phyloP scores from a whole-genome alignment of 2,888 invertebrate genomes.

The Agrenia bidenticulata region DNA sequence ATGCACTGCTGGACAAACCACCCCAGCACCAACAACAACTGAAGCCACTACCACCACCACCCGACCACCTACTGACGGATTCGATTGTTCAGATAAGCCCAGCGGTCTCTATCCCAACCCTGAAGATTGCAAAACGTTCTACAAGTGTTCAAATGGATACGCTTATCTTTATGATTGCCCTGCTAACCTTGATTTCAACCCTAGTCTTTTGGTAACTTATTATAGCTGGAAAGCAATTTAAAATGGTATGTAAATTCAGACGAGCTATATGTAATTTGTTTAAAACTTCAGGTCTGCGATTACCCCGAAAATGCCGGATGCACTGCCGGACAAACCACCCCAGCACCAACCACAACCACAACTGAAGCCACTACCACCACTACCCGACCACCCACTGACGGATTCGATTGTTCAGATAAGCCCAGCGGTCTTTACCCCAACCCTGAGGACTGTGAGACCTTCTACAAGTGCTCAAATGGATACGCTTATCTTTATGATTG shows the following conservation, averaged over 20 bases:
- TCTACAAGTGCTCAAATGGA: constrained; percentile 60
- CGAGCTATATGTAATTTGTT: no score
- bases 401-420: constrained; percentile 9
- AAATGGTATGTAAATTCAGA: no score
- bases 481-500: constrained; percentile 60
- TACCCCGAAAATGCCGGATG: constrained; percentile 41
- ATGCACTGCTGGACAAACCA: constrained; percentile 19
- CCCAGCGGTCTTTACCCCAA: constrained; percentile 59
- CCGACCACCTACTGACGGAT: constrained; percentile 5
- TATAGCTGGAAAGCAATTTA: neutral
- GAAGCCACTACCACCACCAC: constrained; percentile 1
- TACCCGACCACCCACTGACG: constrained; percentile 16
- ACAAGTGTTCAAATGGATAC: constrained; percentile 56
- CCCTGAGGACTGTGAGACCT: constrained; percentile 57
- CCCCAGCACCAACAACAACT: neutral
- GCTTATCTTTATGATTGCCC: constrained; percentile 37
- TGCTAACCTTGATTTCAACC: constrained; percentile 37
- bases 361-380: constrained; percentile 3
- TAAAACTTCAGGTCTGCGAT: constrained; percentile 37
- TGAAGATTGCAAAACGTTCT: constrained; percentile 59
- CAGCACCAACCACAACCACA: constrained; percentile 11
- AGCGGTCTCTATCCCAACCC: constrained; percentile 59
- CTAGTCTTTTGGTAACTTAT: constrained; percentile 17
- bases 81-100: constrained; percentile 26
- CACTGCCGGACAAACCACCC: constrained; percentile 1